Percentiles rank a stretch among this genome's conserved stretches.
Conservation (phyloP, 2,113 vertebrate species). For the Oreocharis arfaki region DNA sequence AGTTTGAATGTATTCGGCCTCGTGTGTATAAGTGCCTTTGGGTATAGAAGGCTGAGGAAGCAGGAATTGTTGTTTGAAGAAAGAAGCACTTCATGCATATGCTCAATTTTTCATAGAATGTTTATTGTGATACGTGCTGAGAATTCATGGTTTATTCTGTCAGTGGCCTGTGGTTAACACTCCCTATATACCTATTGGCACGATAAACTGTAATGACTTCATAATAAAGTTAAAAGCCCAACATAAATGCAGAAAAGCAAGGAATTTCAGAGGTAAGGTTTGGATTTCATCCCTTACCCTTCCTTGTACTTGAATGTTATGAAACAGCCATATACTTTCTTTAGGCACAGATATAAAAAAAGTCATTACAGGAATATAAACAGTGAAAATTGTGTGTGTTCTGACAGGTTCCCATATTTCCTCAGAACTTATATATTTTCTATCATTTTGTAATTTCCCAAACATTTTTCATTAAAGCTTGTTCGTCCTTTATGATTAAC, state of each 20-base stretch:
- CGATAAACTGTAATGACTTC: constrained; percentile 37
- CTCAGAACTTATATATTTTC: background rate
- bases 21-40: background rate
- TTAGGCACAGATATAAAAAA: background rate
- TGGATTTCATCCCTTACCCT: background rate
- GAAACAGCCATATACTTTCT: background rate
- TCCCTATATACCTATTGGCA: background rate
- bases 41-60: background rate
- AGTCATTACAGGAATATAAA: background rate
- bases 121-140: constrained; percentile 9
- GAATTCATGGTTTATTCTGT: constrained; percentile 18
- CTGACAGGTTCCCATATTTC: background rate
- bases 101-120: background rate
- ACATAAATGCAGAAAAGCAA: background rate
- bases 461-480: background rate
- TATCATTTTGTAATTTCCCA: background rate
- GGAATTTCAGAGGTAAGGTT: background rate
- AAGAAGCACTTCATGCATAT: background rate
- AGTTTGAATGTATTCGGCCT: background rate
- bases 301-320: background rate
- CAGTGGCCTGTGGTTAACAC: constrained; percentile 36
- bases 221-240: constrained; percentile 45
- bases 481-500: background rate
- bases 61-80: background rate
- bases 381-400: background rate